Evolutionary conservation across 2,113 vertebrate species (phyloP).

Genomic region (Romanogobio albipinnatus): DNA sequence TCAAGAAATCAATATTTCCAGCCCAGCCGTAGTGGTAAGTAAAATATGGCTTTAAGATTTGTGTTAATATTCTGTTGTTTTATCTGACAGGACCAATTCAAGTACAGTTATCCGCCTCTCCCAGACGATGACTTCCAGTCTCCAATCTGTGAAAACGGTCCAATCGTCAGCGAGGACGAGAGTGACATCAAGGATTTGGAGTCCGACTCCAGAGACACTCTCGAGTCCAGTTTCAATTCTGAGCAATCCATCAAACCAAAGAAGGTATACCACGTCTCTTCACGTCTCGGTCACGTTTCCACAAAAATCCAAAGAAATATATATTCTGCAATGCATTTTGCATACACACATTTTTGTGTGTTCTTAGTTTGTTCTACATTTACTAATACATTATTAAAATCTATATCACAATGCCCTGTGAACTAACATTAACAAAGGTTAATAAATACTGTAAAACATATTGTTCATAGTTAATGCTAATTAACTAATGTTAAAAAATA

Average conservation of each 20-base stretch:
- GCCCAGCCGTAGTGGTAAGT: too few species aligned
- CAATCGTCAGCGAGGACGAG: slow-evolving; percentile 89
- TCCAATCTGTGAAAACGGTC: slow-evolving; percentile 92
- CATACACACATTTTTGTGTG: background rate
- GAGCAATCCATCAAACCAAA: slow-evolving; percentile 79
- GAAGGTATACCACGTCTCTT: slow-evolving; percentile 76
- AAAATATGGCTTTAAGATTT: background rate
- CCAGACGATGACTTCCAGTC: slow-evolving; percentile 97
- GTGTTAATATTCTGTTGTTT: background rate
- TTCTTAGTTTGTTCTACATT: too few species aligned
- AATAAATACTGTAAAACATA: too few species aligned
- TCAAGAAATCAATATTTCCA: too few species aligned
- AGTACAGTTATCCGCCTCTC: slow-evolving; percentile 95
- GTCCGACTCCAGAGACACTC: slow-evolving; percentile 80
- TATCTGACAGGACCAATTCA: slow-evolving; percentile 88
- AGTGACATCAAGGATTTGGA: slow-evolving; percentile 88
- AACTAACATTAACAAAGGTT: too few species aligned
- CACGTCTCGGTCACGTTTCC: background rate
- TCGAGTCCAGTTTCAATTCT: slow-evolving; percentile 81
- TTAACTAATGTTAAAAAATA: too few species aligned
- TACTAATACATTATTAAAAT: too few species aligned
- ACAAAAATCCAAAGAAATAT: background rate
- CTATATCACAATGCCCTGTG: too few species aligned
- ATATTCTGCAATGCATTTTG: background rate
- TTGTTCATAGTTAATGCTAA: too few species aligned